phyloP scores from a whole-genome alignment of 2,797 vertebrate species.

The Hydrocynus forskahlii region DNA sequence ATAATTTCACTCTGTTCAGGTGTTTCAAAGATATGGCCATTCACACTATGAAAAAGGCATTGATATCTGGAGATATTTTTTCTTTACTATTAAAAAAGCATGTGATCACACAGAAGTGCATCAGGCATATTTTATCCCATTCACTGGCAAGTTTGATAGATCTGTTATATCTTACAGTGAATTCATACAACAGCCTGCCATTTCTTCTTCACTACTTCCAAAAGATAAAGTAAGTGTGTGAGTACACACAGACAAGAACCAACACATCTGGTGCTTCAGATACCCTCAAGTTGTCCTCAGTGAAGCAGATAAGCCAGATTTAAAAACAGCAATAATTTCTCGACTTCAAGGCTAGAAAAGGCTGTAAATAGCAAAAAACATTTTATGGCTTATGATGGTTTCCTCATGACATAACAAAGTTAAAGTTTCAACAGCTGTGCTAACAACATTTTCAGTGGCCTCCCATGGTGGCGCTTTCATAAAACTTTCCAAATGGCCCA shows the following conservation, averaged over 20 bases:
- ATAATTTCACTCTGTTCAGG: too few species aligned
- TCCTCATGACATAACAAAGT: slow-evolving; percentile 1
- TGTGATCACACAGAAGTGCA: too few species aligned
- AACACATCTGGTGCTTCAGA: slow-evolving; percentile 14
- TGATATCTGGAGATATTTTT: too few species aligned
- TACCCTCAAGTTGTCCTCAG: background rate
- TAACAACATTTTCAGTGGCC: background rate
- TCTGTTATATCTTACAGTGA: too few species aligned
- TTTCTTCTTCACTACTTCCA: too few species aligned
- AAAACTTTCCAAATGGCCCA: background rate
- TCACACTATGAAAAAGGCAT: too few species aligned
- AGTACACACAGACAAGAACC: background rate
- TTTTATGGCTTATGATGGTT: slow-evolving; percentile 14
- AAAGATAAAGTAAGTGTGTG: background rate
- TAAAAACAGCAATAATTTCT: background rate
- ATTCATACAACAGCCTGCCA: too few species aligned
- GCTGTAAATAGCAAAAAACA: background rate
- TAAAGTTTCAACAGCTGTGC: slow-evolving; percentile 22
- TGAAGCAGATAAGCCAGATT: background rate
- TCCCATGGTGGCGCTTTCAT: background rate
- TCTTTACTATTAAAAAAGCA: too few species aligned
- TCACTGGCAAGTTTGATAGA: too few species aligned
- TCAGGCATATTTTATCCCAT: too few species aligned
- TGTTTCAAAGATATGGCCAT: too few species aligned
- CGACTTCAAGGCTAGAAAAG: slow-evolving; percentile 20